These are phyloP conservation scores for Periophthalmodon schlosseri DNA, from an alignment of 2,113 vertebrate species.

Conservation along the genomic window DNA sequence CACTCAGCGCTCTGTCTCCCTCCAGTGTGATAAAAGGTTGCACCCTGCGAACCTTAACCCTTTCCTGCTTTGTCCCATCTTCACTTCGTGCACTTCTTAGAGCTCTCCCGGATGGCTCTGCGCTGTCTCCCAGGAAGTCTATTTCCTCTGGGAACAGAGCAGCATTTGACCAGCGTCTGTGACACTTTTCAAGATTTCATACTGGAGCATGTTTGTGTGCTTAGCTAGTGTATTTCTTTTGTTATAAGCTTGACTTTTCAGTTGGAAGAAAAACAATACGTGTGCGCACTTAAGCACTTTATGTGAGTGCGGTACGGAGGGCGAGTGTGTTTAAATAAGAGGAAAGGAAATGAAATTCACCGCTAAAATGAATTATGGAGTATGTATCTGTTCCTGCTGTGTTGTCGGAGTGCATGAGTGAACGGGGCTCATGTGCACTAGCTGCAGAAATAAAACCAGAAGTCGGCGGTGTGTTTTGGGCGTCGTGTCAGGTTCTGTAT, in stretches of 20 bases:
- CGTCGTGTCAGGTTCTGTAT: conserved; percentile 66
- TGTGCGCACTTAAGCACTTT: conserved; percentile 58
- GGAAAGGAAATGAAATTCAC: conserved; percentile 73
- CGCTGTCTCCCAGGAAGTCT: conserved; percentile 58
- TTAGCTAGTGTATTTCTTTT: conserved; percentile 62
- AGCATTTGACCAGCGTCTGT: conserved; percentile 76
- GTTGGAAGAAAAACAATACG: conserved; percentile 56
- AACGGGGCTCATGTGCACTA: conserved; percentile 65
- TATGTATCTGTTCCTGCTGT: conserved; percentile 68
- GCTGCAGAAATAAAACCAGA: conserved; percentile 66
- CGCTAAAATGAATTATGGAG: conserved; percentile 73
- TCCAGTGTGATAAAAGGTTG: conserved; percentile 76
- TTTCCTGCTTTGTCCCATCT: conserved; percentile 59
- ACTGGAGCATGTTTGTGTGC: conserved; percentile 60
- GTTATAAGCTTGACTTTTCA: conserved; percentile 60
- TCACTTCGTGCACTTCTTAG: conserved; percentile 40
- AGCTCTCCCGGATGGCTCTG: conserved; percentile 53
- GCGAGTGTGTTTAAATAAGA: conserved; percentile 48
- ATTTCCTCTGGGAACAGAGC: conserved; percentile 68
- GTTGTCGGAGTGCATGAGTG: conserved; percentile 61
- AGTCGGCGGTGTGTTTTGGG: conserved; percentile 66
- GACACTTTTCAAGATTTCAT: conserved; percentile 72
- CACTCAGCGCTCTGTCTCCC: conserved; percentile 70
- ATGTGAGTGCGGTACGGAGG: conserved; percentile 54
- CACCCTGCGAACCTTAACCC: conserved; percentile 71